Conservation (phyloP, 2,797 vertebrate species). For the Enteromius trimaculatus region DNA sequence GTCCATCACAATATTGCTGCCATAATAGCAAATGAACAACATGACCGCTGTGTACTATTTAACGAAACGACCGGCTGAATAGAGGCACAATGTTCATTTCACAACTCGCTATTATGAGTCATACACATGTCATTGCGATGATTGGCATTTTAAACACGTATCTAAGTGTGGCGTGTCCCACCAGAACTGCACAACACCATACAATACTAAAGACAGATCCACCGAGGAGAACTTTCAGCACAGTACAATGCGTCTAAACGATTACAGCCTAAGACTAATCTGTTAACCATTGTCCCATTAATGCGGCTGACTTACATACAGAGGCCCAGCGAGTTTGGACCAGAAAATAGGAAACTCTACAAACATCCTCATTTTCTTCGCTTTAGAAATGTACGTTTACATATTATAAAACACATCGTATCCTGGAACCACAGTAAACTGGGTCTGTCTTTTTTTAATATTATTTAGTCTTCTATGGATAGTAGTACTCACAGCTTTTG, state of each 20-base stretch:
- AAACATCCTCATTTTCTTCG: slow-evolving; percentile 56
- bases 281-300: slow-evolving; percentile 51
- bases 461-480: slow-evolving; percentile 69
- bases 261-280: slow-evolving; percentile 54
- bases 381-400: slow-evolving; percentile 67
- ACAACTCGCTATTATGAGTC: slow-evolving; percentile 48
- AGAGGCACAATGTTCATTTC: slow-evolving; percentile 60
- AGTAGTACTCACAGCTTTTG: slow-evolving; percentile 72
- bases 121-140: slow-evolving; percentile 51
- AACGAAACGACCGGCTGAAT: slow-evolving; percentile 57
- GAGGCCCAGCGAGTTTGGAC: slow-evolving; percentile 67
- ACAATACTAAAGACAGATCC: slow-evolving; percentile 57
- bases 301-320: slow-evolving; percentile 71
- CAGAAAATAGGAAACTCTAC: slow-evolving; percentile 62
- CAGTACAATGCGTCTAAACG: slow-evolving; percentile 54
- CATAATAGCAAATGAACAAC: slow-evolving; percentile 47
- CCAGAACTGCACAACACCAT: slow-evolving; percentile 58
- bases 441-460: slow-evolving; percentile 70
- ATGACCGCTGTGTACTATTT: slow-evolving; percentile 52
- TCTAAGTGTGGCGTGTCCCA: slow-evolving; percentile 49
- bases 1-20: slow-evolving; percentile 56
- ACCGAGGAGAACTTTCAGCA: slow-evolving; percentile 52
- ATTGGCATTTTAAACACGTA: slow-evolving; percentile 51
- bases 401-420: slow-evolving; percentile 64
- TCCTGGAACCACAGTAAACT: slow-evolving; percentile 81